Evolutionary conservation across 2,888 invertebrate species (phyloP).

Genomic region (Listrodromus nycthemerus): DNA sequence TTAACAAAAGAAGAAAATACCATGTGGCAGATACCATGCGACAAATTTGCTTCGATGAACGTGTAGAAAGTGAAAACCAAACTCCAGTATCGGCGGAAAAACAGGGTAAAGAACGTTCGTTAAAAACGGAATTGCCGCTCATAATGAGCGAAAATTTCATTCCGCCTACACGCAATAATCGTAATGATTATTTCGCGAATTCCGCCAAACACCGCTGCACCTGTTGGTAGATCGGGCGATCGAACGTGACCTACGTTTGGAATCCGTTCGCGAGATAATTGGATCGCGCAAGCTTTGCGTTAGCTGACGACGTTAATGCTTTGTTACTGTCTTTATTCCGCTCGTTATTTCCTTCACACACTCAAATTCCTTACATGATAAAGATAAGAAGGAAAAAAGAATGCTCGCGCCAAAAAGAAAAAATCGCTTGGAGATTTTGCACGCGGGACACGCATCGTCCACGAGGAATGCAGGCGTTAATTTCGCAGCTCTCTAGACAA

Average conservation of each 20-base stretch:
- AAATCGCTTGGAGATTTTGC: conserved; percentile 9
- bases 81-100: no score
- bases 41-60: no score
- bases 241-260: conserved; percentile 45
- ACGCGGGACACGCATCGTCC: conserved; percentile 1
- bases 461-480: conserved; percentile 16
- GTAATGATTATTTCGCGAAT: conserved; percentile 39
- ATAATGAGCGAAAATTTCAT: no score
- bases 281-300: conserved; percentile 23
- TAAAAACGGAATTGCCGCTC: no score
- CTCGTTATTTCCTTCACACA: background rate
- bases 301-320: conserved; percentile 1
- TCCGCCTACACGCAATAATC: background rate
- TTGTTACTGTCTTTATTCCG: conserved; percentile 5
- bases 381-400: background rate
- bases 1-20: no score
- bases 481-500: background rate
- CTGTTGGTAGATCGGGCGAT: conserved; percentile 6
- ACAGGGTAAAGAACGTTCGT: no score
- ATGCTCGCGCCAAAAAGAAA: background rate
- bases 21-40: no score
- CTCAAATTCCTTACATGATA: conserved; percentile 44
- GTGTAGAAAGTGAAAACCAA: no score
- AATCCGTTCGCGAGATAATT: conserved; percentile 43
- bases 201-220: conserved; percentile 5